Percentiles rank a stretch among this genome's conserved stretches.
These are phyloP conservation scores for Melanocharis versteri DNA, from an alignment of 2,113 vertebrate species.

Conservation along the genomic window DNA sequence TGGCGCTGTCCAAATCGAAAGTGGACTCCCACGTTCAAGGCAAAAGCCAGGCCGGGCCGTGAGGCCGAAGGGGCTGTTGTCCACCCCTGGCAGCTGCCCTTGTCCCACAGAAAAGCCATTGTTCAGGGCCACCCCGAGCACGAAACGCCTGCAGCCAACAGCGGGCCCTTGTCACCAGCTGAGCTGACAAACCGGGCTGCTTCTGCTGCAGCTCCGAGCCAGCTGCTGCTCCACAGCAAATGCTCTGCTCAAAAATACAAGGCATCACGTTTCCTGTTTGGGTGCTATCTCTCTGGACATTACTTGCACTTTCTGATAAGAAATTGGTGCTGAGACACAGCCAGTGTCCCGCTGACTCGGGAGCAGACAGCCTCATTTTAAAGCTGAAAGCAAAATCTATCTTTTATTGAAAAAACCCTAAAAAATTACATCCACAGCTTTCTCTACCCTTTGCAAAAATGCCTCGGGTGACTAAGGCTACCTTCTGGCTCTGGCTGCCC, in stretches of 20 bases:
- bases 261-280: constrained; percentile 13
- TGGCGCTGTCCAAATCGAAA: background rate
- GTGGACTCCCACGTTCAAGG: background rate
- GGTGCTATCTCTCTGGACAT: background rate
- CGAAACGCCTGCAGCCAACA: background rate
- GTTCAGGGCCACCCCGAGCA: background rate
- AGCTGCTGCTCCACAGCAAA: constrained; percentile 58
- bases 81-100: constrained; percentile 45
- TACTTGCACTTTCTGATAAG: background rate
- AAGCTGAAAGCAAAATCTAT: background rate
- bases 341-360: background rate
- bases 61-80: background rate
- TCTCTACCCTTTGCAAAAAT: background rate
- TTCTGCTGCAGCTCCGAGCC: background rate
- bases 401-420: background rate
- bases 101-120: background rate
- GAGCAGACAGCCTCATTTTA: background rate
- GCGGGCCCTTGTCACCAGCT: background rate
- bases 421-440: accelerated
- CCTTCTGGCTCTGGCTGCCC: background rate
- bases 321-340: background rate
- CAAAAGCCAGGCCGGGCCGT: background rate
- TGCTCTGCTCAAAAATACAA: constrained; percentile 29
- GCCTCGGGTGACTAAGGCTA: background rate
- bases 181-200: background rate